Conservation (phyloP, 2,113 vertebrate genomes). For the Eubucco bourcierii region DNA sequence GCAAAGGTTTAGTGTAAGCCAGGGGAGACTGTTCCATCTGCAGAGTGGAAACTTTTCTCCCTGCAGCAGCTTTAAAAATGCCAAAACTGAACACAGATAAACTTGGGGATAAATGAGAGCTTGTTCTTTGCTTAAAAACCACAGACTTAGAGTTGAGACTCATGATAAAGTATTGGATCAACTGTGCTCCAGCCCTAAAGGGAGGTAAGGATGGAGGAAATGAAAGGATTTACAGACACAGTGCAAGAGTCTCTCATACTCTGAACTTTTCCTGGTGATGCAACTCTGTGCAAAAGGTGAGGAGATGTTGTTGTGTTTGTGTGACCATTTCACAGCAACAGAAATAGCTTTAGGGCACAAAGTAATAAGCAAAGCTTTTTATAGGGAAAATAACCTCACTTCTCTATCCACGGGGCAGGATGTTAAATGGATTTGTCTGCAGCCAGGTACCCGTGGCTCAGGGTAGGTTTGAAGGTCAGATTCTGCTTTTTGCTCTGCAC, state of each 20-base stretch:
- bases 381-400: not conserved
- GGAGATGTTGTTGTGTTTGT: not conserved
- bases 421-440: not conserved
- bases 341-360: not conserved
- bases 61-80: not conserved
- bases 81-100: not conserved
- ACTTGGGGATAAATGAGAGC: not conserved
- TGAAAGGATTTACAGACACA: not conserved
- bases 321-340: not conserved
- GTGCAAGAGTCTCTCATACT: not conserved
- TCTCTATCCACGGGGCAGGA: not conserved
- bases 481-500: not conserved
- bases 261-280: not conserved
- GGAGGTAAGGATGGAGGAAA: not conserved
- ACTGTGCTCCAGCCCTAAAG: not conserved
- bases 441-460: not conserved
- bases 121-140: not conserved
- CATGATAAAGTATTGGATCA: not conserved
- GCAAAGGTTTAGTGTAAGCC: not conserved
- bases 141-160: not conserved
- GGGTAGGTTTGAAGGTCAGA: not conserved
- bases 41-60: not conserved
- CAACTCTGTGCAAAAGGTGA: not conserved
- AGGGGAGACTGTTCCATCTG: fast-evolving
- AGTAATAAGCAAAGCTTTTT: not conserved